Base-by-base conservation (phyloP, 2,888 invertebrate species). In the Sarcophaga carnaria region DNA sequence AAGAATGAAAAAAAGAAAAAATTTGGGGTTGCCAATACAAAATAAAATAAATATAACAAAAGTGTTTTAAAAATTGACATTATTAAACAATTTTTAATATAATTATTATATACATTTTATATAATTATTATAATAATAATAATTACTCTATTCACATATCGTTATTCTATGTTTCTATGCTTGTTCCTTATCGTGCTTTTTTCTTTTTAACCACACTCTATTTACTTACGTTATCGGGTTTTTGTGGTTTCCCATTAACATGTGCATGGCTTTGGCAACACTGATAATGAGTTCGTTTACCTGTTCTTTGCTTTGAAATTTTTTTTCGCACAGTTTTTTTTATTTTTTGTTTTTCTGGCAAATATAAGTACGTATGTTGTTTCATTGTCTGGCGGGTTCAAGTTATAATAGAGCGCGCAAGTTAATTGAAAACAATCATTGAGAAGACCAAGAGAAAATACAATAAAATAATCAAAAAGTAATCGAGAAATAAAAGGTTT, bases 281-380 rank as follows among this genome's bases (percentile, higher is more conserved):
- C 77, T 69, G 66, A 12, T 70, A 71, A 76, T 76, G 79, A 63
- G 83, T 86, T 86, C 86, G 86, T 83, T 86, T 86, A 86, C 86
- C 86, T 86, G 81, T 2, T 77, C 63, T 78, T 81, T 85, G 76
- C 76, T 66, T 81, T 75, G 12, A 63, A 67, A 45, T 74, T 75
- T 78, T 67, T 66, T 37, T 67, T 71, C 54, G 60, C 72, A 12
- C 45, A 59, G 60, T 72, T 66, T 79, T n/a, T 62, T 47, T 64
- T 70, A 22, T 60, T 79, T 71, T 75, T 69, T 78, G 67, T 67
- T 67, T 54, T 27, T 79, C 82, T 82, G 60, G 72, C 83, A 83
- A 81, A 80, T 80, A 78, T 75, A 66, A 62, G 54, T 54, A 37
- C 67, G 69, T 81, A 69, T 67, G 67, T 80, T 85, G 74, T 79